A percentile compares a stretch with the other conserved stretches of the same genome.
These are phyloP conservation scores for Tetragonula carbonaria DNA, from an alignment of 2,888 invertebrate genomes.

Conservation along the genomic window DNA sequence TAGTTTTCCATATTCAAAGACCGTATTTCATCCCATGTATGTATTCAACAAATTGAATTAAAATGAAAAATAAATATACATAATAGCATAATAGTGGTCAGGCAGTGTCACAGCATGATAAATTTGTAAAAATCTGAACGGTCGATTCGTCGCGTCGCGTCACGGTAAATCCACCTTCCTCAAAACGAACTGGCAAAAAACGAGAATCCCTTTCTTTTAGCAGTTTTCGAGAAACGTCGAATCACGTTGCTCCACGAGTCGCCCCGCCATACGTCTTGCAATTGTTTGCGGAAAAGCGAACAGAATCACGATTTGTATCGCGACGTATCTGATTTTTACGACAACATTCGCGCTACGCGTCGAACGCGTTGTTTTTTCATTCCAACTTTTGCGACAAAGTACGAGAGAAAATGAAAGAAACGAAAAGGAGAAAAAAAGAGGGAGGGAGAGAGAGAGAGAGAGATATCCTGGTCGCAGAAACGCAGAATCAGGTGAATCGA, in stretches of 20 bases:
- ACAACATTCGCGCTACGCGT: conserved; percentile 4
- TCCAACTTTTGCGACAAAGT: neutral
- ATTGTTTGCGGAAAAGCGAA: neutral
- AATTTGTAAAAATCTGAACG: neutral
- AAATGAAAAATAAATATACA: no score
- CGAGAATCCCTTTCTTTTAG: neutral
- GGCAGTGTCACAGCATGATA: neutral
- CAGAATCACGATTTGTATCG: neutral
- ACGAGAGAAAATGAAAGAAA: neutral
- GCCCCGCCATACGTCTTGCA: neutral
- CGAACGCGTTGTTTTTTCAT: conserved; percentile 20
- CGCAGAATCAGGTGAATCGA: conserved; percentile 66
- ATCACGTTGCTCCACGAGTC: neutral
- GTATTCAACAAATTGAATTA: no score
- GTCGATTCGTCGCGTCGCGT: neutral
- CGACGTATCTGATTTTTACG: conserved; percentile 18
- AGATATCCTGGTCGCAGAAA: conserved; percentile 23
- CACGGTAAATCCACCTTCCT: neutral
- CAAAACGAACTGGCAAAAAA: neutral
- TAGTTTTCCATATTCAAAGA: no score
- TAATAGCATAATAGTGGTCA: no score
- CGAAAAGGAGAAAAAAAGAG: neutral
- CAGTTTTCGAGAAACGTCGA: neutral
- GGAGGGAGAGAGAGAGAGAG: neutral
- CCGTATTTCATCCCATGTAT: no score